These are phyloP conservation scores for Onychomys arenicola DNA, from an alignment of 2,797 vertebrate genomes.

Conservation along the genomic window DNA sequence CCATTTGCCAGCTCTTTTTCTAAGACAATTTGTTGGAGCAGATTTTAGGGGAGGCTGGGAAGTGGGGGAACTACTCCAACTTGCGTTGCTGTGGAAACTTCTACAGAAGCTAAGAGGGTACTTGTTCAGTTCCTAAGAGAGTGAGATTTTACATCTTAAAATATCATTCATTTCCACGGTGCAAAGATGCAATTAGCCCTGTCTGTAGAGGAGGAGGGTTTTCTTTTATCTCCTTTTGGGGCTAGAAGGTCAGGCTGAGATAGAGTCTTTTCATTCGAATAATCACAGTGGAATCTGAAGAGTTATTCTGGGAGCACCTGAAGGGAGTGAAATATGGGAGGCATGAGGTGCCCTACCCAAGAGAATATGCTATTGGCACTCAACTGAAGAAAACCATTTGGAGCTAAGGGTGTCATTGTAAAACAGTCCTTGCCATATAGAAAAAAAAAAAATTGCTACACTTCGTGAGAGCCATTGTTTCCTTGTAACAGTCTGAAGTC, in stretches of 20 bases:
- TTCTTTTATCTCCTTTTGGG: conserved; percentile 18
- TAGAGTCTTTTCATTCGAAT: conserved; percentile 63
- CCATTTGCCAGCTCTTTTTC: conserved; percentile 71
- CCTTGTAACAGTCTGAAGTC: neutral
- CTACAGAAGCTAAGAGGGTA: conserved; percentile 32
- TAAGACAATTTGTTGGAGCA: conserved; percentile 73
- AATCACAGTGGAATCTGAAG: conserved; percentile 60
- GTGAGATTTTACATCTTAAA: conserved; percentile 78
- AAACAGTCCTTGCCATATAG: neutral
- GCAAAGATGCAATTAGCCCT: conserved; percentile 70
- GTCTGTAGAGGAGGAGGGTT: conserved; percentile 66
- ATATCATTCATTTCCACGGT: conserved; percentile 71
- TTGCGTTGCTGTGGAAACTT: conserved; percentile 86
- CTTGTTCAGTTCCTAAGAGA: conserved; percentile 69
- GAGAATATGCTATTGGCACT: neutral
- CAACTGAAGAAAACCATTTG: neutral
- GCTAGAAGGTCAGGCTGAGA: conserved; percentile 73
- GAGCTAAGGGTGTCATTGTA: neutral
- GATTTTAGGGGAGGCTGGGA: conserved; percentile 81
- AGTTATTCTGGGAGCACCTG: neutral
- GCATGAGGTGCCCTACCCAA: neutral
- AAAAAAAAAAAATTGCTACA: neutral
- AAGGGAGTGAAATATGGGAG: neutral
- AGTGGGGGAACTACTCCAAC: conserved; percentile 63
- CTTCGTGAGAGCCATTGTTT: neutral